Evolutionary conservation across 2,797 vertebrate genomes (phyloP), one percentile per base, ranked within the genome.

Genomic region (Prunella strophiata): DNA sequence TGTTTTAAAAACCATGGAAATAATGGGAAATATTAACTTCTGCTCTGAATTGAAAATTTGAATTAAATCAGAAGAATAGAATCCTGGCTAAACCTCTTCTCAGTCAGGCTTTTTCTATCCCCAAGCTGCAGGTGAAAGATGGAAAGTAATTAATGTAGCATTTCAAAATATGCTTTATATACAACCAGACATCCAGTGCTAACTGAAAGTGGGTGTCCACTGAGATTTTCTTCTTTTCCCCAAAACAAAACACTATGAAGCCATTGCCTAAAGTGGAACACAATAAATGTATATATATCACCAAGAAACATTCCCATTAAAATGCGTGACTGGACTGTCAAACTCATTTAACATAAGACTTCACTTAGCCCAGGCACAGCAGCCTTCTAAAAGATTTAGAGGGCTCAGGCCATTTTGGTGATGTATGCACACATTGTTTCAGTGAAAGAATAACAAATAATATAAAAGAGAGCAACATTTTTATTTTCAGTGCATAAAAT

Each of bases 371-470:
- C 34, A 40, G 38, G 61, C 3, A 8, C 30, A 65, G 42, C 48
- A 85, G 10, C 45, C 27, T 88, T 81, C 88, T 81, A 23, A 83
- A 92, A 92, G 66, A 86, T 90, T 80, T 67, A 78, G 70, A 84
- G 82, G 50, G 21, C 58, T 63, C 26, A 32, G 62, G 27, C 36
- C 75, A 40, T 61, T 88, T 30, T 29, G 22, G 9, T 71, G 75
- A 77, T 88, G 20, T 32, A 67, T 65, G 50, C 14, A 47, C 23
- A 51, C 2, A 0, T 38, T 43, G 10, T 50, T 91, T 87, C 50
- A 65, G 27, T 25, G 58, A 66, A 89, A 92, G 40, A 90, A 94
- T 73, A 92, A 70, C 40, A 93, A 91, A 87, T 66, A 51, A 51
- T 48, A 32, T 63, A 89, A 89, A 27, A 3, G 38, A 85, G 4